Conservation (phyloP, 2,113 vertebrate species). For the Cervus canadensis region DNA sequence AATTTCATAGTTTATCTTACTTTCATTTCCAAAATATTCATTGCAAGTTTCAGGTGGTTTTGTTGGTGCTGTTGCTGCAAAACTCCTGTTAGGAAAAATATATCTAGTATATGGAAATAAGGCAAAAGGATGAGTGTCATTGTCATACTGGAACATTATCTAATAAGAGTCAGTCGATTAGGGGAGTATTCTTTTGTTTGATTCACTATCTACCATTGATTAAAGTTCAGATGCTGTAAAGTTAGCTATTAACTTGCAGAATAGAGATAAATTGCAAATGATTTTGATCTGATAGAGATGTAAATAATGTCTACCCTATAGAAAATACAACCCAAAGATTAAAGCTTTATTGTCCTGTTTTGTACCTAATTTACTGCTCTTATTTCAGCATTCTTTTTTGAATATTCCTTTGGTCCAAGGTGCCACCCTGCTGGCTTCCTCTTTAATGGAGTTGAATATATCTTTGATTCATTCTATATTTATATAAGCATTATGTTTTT, state of each 20-base stretch:
- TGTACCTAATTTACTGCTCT: not conserved
- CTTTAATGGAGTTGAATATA: not conserved
- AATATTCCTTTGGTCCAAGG: not conserved
- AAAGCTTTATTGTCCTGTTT: not conserved
- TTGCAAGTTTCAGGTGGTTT: not conserved
- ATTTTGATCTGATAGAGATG: not conserved
- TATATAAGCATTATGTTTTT: not conserved
- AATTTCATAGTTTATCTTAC: not conserved
- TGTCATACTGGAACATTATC: not conserved
- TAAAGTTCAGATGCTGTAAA: not conserved
- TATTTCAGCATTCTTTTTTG: not conserved
- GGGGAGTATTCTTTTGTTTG: not conserved
- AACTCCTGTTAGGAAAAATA: not conserved
- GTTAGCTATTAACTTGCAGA: not conserved
- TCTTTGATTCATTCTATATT: not conserved
- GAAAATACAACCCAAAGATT: not conserved
- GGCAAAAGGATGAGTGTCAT: not conserved
- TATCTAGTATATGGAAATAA: not conserved
- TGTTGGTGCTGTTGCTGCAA: not conserved
- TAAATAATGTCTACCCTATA: not conserved
- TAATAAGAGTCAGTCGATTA: not conserved
- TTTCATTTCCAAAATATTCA: constrained; percentile 6
- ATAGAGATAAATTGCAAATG: not conserved
- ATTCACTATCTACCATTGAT: not conserved
- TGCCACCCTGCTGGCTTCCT: not conserved